Conservation (phyloP, 2,113 vertebrate genomes). For the Megalops atlanticus region DNA sequence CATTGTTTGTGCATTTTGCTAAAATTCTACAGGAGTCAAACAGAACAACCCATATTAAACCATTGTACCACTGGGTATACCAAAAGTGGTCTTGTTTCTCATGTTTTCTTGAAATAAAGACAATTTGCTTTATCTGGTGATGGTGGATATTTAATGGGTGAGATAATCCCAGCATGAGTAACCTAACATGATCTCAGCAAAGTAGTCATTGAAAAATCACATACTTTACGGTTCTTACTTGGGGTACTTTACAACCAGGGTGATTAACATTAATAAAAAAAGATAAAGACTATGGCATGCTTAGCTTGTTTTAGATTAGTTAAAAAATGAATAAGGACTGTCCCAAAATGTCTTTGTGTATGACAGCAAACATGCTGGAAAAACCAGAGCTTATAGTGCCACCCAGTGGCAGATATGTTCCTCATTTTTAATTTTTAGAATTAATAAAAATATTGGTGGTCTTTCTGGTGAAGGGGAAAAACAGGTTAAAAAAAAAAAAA, state of each 20-base stretch:
- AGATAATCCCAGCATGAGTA: not conserved
- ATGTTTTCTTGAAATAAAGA: constrained; percentile 50
- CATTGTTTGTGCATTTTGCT: constrained; percentile 67
- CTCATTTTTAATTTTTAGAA: not conserved
- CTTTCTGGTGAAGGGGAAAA: not conserved
- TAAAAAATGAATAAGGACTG: not conserved
- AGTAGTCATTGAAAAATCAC: not conserved
- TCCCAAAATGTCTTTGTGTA: not conserved
- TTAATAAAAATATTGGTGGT: not conserved
- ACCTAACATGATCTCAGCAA: not conserved
- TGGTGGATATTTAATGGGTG: not conserved
- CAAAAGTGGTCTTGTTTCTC: constrained; percentile 32
- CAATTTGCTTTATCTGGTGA: not conserved
- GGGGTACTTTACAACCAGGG: not conserved
- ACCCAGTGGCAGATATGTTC: constrained; percentile 30
- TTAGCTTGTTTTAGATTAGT: not conserved
- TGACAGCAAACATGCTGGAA: not conserved
- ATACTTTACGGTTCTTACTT: not conserved
- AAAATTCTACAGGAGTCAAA: constrained; percentile 24
- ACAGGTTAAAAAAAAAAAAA: not conserved
- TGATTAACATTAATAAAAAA: not conserved
- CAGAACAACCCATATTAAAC: constrained; percentile 10
- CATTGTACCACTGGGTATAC: constrained; percentile 31
- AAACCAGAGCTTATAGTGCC: not conserved
- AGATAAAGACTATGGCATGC: not conserved